Base-by-base conservation (phyloP, 1,140 invertebrate genomes). In the Magallana gigas region DNA sequence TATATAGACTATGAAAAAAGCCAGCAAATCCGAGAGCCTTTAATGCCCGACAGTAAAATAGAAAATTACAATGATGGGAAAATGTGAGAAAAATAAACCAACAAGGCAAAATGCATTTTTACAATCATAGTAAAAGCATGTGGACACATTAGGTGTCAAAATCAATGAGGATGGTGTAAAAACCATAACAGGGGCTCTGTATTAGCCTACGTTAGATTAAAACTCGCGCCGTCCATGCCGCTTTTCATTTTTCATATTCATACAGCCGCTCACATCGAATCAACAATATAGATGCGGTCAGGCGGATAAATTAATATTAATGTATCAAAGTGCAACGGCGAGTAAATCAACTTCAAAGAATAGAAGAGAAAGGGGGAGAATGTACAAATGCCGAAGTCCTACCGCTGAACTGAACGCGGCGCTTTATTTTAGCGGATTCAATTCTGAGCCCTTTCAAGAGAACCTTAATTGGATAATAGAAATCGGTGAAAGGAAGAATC, bases 301-400 rank as follows among this genome's bases (percentile, higher is more conserved):
- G 62, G 88, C 88, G 86, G 71, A 85, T 84, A 87, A 87, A 89
- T 89, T 89, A 89, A 89, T 89, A 89, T 87, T 87, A 85, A 85
- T 86, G 86, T 80, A 62, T 86, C 59, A 89, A 84, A 89, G 71
- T 80, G 68, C 86, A 85, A 62, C 48, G 87, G 36, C 57, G 80
- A 82, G n/a, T 88, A 64, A 88, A 82, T 59, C 84, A 57, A 88
- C 87, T 68, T 88, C 87, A 88, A 88, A 88, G 87, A 36, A 57
- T 71, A 59, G 60, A 57, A 56, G 29, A 56, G 36, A 85, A 76
- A 64, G 56, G 68, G 57, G 18, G 58, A 59, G 18, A 84, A 58
- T 84, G 59, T 36, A 83, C 68, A 76, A 57, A 83, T 58, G 57
- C 48, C 8, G 81, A 83, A 58, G 81, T 57, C 81, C 81, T 57